Percentiles rank a stretch among this genome's conserved stretches.
Conservation (phyloP, 2,113 vertebrate species). For the Albula goreensis region DNA sequence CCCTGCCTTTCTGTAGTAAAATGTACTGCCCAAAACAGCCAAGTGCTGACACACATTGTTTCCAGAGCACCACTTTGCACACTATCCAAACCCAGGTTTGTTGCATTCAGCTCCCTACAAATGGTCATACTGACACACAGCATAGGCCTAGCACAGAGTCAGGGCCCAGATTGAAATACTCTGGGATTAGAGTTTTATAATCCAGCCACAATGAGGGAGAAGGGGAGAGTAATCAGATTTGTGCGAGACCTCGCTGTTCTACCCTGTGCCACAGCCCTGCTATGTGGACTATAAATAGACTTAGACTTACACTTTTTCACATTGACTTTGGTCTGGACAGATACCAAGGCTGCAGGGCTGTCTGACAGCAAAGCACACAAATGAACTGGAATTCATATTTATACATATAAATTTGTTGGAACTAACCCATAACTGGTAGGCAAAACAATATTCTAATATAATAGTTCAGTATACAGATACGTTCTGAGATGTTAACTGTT, state of each 20-base stretch:
- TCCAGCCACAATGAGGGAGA: not conserved
- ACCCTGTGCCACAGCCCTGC: not conserved
- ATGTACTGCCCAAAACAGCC: too few relatives aligned
- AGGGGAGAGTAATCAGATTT: conserved; percentile 22
- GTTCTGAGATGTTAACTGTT: too few relatives aligned
- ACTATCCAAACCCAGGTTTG: not conserved
- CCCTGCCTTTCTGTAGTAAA: too few relatives aligned
- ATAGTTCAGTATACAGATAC: too few relatives aligned
- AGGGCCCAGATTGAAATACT: not conserved
- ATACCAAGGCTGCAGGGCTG: too few relatives aligned
- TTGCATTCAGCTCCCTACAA: not conserved
- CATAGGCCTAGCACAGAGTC: not conserved
- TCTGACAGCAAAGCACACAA: too few relatives aligned
- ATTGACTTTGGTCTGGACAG: not conserved
- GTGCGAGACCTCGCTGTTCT: not conserved
- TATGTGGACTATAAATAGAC: conserved; percentile 5
- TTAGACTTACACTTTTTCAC: conserved; percentile 2
- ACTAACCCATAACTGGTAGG: too few relatives aligned
- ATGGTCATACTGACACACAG: not conserved
- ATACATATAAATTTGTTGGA: too few relatives aligned
- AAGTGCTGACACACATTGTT: too few relatives aligned
- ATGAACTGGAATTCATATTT: too few relatives aligned
- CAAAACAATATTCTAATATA: too few relatives aligned
- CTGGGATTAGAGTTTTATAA: conserved; percentile 18
- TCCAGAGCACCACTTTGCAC: not conserved